Conservation (phyloP, 2,797 vertebrate species). For the Sebastes variabilis region DNA sequence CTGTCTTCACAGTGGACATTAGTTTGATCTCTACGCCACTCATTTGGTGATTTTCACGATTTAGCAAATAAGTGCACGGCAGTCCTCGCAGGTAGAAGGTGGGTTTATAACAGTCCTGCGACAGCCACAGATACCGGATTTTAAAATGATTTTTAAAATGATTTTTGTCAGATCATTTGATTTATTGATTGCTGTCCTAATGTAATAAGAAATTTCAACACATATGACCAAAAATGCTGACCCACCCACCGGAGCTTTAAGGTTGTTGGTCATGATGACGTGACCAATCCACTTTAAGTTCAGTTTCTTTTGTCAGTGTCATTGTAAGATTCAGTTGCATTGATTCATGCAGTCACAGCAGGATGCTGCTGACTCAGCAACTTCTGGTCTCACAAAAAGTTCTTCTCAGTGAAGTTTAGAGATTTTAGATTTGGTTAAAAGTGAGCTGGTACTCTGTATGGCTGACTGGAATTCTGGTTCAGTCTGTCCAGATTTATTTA, state of each 20-base stretch:
- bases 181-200: too few relatives aligned
- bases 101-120: too few relatives aligned
- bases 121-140: too few relatives aligned
- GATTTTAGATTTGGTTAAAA: neutral
- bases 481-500: neutral
- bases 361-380: neutral
- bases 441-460: neutral
- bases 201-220: too few relatives aligned
- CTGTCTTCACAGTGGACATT: neutral
- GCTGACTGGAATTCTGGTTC: neutral
- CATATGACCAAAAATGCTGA: too few relatives aligned
- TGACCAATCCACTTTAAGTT: neutral
- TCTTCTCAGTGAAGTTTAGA: neutral
- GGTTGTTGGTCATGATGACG: neutral
- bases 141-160: too few relatives aligned
- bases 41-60: neutral
- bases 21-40: neutral
- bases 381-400: neutral
- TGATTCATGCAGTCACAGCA: neutral
- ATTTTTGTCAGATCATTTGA: fast-evolving
- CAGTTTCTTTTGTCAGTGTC: neutral
- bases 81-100: too few relatives aligned
- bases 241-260: too few relatives aligned
- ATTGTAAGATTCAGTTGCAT: neutral
- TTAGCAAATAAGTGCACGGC: too few relatives aligned